Percentiles rank a stretch among this genome's conserved stretches.
phyloP scores from a whole-genome alignment of 2,113 vertebrate species.

The Clarias magur region DNA sequence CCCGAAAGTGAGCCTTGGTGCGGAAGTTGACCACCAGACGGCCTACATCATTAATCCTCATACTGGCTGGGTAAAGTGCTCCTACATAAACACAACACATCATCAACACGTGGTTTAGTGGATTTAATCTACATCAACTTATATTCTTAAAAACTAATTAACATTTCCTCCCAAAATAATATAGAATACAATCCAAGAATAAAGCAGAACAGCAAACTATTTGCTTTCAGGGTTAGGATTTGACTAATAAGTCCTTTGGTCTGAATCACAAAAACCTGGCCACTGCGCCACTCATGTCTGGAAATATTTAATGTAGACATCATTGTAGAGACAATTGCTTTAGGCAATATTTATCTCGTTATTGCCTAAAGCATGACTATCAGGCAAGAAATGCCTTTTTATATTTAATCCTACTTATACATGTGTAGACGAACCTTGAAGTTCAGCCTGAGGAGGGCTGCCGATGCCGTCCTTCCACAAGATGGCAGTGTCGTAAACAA shows the following conservation, averaged over 20 bases:
- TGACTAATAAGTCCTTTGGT: neutral
- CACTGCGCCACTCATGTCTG: neutral
- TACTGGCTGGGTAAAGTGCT: slow-evolving; percentile 90
- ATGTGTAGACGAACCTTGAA: slow-evolving; percentile 76
- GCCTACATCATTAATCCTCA: slow-evolving; percentile 88
- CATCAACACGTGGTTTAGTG: neutral
- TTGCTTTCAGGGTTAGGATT: neutral
- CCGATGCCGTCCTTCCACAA: slow-evolving; percentile 91
- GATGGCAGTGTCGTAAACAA: slow-evolving; percentile 96
- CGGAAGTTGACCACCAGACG: slow-evolving; percentile 91
- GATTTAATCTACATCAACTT: neutral
- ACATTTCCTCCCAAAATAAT: neutral
- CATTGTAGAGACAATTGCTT: neutral
- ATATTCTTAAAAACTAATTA: neutral
- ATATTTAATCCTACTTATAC: neutral
- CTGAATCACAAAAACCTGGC: neutral
- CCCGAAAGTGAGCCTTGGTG: slow-evolving; percentile 88
- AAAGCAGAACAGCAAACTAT: neutral
- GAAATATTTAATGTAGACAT: neutral
- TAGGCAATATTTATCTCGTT: neutral
- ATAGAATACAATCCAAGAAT: neutral
- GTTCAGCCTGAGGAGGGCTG: slow-evolving; percentile 87
- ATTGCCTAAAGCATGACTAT: neutral
- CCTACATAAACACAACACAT: slow-evolving; percentile 65
- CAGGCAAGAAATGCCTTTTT: neutral